Base-by-base conservation (phyloP, 1,140 invertebrate species). In the Drosophila jambulina region DNA sequence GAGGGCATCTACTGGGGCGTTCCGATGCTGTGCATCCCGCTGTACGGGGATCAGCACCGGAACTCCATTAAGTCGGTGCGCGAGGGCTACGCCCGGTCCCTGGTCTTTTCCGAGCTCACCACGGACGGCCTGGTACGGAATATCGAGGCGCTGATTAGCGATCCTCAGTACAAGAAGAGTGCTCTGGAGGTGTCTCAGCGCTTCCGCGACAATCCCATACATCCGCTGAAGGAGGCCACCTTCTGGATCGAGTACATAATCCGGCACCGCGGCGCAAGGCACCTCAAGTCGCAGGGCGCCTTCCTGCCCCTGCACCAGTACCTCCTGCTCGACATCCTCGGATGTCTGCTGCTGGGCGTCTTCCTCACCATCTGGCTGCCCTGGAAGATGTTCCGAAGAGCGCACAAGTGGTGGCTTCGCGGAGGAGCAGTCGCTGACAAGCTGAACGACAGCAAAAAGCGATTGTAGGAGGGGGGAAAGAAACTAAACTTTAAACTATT, bases 1-100 rank as follows among this genome's bases (percentile, higher is more conserved):
- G 96, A 96, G 84, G 94, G 95, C 21, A 93, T 95, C 6, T 95
- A 94, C 84, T 94, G 95, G 82, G 95, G 95, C 40, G 94, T 95
- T 17, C 95, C 96, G 8, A 93, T 96, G 42, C 83, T 96, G 10
- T 95, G 95, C 13, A 93, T 96, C 70, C 96, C 96, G 1, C 93
- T 96, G 46, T 95, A 94, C 65, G 94, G 93, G 1, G 95, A 95
- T 91, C 95, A 96, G 60, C 92, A 92, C 70, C 67, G 92, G 25
- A 93, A 93, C 59, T 85, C 93, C 0, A 85, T 91, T 0, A 90
- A 85, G 49, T 80, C 92, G 1, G 81, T 93, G 51, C 75, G 87
- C 6, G 91, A 83, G 48, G 93, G 93, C 12, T 92, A 91, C 61
- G 93, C 85, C 0, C 75, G 84, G 7, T 61, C 84, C 0, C 53